A percentile compares a stretch with the other conserved stretches of the same genome.
These are phyloP conservation scores for Drosophila mojavensis DNA, from an alignment of 1,140 invertebrate genomes.

Conservation along the genomic window DNA sequence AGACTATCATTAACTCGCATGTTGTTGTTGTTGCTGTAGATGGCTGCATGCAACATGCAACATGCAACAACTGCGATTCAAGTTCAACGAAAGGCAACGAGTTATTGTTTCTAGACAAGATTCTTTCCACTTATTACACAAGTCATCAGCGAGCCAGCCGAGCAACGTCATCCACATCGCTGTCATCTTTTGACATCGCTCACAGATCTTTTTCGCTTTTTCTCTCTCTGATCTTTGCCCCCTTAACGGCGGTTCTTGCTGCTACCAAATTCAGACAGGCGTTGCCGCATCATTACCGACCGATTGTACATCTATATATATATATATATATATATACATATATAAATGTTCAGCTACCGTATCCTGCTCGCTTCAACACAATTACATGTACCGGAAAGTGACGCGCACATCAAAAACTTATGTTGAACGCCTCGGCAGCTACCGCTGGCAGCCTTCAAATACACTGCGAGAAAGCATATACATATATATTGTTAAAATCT, in stretches of 20 bases:
- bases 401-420: slow-evolving; percentile 33
- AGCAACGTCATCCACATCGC: slow-evolving; percentile 51
- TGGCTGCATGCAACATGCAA: slow-evolving; percentile 54
- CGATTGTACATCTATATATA: slow-evolving; percentile 41
- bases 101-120: slow-evolving; percentile 81
- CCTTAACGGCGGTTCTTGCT: slow-evolving; percentile 55
- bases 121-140: slow-evolving; percentile 82
- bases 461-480: not conserved
- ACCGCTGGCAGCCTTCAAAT: not conserved
- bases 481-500: not conserved
- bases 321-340: slow-evolving; percentile 1
- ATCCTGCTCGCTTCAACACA: slow-evolving; percentile 47
- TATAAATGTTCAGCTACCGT: slow-evolving; percentile 49
- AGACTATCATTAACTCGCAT: slow-evolving; percentile 66
- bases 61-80: slow-evolving; percentile 65
- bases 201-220: slow-evolving; percentile 28
- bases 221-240: slow-evolving; percentile 22
- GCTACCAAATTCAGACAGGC: slow-evolving; percentile 51
- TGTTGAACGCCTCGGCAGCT: not conserved
- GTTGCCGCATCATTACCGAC: slow-evolving; percentile 74
- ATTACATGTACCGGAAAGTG: slow-evolving; percentile 56
- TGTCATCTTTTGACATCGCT: slow-evolving; percentile 80
- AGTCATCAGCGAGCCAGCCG: slow-evolving; percentile 61
- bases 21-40: slow-evolving; percentile 11
- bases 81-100: slow-evolving; percentile 71